phyloP scores from a whole-genome alignment of 2,113 vertebrate genomes.

The Pseudois nayaur region DNA sequence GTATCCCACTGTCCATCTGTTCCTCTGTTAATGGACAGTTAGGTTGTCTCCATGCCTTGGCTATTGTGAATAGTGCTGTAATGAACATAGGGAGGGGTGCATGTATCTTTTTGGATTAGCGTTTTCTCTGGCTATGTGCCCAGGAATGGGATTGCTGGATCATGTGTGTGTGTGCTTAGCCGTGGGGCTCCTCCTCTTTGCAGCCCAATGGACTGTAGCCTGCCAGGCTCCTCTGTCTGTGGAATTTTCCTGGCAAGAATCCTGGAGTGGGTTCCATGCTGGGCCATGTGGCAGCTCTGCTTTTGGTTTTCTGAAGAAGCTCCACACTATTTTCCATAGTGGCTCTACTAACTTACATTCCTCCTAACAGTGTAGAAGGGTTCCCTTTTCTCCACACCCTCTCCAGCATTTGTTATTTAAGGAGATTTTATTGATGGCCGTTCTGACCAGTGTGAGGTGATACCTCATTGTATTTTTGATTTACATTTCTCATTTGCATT shows the following conservation, averaged over 20 bases:
- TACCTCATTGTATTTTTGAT: background rate
- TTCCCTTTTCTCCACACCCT: background rate
- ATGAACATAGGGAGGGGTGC: background rate
- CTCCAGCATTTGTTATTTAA: background rate
- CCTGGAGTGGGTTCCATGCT: background rate
- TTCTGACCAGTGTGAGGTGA: background rate
- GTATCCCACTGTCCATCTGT: background rate
- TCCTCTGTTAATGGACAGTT: background rate
- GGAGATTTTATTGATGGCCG: background rate
- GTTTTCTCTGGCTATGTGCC: background rate
- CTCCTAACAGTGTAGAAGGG: background rate
- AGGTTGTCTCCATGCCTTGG: background rate
- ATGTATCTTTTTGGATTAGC: background rate
- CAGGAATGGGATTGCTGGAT: background rate
- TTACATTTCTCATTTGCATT: background rate
- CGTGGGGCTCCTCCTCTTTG: background rate
- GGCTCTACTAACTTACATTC: background rate
- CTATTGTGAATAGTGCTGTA: background rate
- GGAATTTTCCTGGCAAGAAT: background rate
- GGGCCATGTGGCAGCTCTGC: background rate
- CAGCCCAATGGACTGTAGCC: background rate
- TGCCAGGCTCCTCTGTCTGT: background rate
- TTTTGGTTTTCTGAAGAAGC: background rate
- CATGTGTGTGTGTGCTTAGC: background rate
- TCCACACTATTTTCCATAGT: background rate